Evolutionary conservation across 2,797 vertebrate species (phyloP), one percentile per base, ranked within the genome.

Genomic region (Epinephelus malabaricus): DNA sequence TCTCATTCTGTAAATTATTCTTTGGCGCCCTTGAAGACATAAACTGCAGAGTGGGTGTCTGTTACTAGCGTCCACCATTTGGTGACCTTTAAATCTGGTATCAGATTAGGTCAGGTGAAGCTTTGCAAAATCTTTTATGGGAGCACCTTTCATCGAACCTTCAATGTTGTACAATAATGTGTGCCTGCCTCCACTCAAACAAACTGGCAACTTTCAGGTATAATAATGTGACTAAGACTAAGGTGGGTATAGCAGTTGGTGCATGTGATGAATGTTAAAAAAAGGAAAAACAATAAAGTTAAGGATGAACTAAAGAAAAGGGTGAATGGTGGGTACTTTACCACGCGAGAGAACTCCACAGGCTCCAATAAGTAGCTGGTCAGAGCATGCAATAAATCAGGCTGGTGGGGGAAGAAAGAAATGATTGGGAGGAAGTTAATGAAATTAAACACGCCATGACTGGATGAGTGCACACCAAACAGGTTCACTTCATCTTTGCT

Each of bases 381-480:
- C 76, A 96, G 88, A 61, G 95, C 97, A 96, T 97, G 96, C 96
- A 96, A 94, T 94, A 96, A 92, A 95, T 97, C 96, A 87, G 96
- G 95, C 95, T 96, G 95, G 94, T 90, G 88, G 86, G 84, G 72
- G 55, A 67, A 78, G 62, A 81, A 21, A 75, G 59, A 89, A 66
- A 87, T 77, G 68, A 83, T 76, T 68, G 70, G 82, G 61, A 79
- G 63, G 71, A 78, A 5, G 54, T 87, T 64, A 81, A 69, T 69
- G 63, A 78, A 85, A 68, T 65, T 58, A 76, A 83, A 49, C 3
- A 55, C 58, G n/a, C 17, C 9, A 5, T 61, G 56, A 69, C 15
- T 50, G 69, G 50, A 53, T 9, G 65, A 56, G 40, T n/a, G 51
- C 45, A 63, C 58, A 34, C 53, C 40, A 51, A 15, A 69, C 62